These are phyloP conservation scores for Sinocyclocheilus rhinocerous DNA, from an alignment of 2,113 vertebrate genomes.

Conservation along the genomic window DNA sequence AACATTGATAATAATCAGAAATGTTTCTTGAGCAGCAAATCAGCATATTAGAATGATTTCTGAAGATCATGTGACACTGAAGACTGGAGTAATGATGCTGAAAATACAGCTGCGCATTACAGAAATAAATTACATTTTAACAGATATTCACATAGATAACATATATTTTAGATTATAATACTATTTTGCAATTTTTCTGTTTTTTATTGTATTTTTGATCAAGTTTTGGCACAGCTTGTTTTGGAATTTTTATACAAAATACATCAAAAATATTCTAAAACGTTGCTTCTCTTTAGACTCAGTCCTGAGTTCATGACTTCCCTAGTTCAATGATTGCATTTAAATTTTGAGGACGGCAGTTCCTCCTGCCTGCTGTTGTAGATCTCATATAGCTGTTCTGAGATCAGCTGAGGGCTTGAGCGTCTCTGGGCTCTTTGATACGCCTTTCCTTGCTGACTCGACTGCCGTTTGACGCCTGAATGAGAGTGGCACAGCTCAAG, in stretches of 20 bases:
- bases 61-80: too few species aligned
- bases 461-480: constrained; percentile 32
- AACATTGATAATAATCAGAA: too few species aligned
- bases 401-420: background rate
- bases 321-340: background rate
- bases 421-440: constrained; percentile 26
- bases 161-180: background rate
- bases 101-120: too few species aligned
- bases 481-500: constrained; percentile 41
- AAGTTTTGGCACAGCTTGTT: background rate
- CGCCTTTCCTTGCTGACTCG: constrained; percentile 20
- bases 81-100: too few species aligned
- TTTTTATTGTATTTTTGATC: background rate
- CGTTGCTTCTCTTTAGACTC: background rate
- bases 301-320: background rate
- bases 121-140: background rate
- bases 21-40: too few species aligned
- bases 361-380: background rate
- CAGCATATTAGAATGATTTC: too few species aligned
- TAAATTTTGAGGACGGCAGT: background rate
- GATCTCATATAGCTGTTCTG: background rate
- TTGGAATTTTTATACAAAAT: background rate
- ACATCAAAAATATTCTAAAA: background rate
- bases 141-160: background rate
- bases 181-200: background rate